Evolutionary conservation across 2,888 invertebrate genomes (phyloP), one percentile per base, ranked within the genome.

Genomic region (Philaethria dido): DNA sequence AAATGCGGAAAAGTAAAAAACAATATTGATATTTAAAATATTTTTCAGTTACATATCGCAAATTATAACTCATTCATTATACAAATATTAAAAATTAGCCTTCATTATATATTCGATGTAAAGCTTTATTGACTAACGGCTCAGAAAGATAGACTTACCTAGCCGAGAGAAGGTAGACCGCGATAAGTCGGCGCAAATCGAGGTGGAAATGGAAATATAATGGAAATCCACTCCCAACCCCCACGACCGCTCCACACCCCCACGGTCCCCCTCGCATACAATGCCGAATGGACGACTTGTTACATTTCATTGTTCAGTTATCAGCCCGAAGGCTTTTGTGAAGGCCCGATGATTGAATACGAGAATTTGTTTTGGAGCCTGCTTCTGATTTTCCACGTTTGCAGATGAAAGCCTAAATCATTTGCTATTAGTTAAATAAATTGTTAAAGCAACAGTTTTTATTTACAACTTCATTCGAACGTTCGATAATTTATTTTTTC

Each of bases 181-280:
- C 88, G 92, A 92, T 92, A 92, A 92, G 89, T 91, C 85, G 87
- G 78, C 77, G 81, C 77, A 87, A 91, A 91, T 88, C 83, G 92
- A 92, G 91, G 91, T 92, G 92, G 92, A 91, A 92, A 92, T 92
- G 92, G 91, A 90, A 92, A 92, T 92, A 91, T 92, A 92, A 92
- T 92, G 92, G 90, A 88, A 89, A 84, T 81, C 82, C 83, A 83
- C 80, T 83, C 78, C 70, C 79, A 79, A 78, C 75, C 72, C 73
- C 73, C 80, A 80, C 78, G 76, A 81, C 76, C 68, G 69, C 69
- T 69, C 74, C 71, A 0, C 50, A 29, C 77, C 77, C 75, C 72
- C 75, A 16, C 71, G 70, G 75, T 73, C 78, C 42, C 76, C 74
- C 74, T 76, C 78, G 79, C 85, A 81, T 83, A 92, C 92, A 92